These are phyloP conservation scores for Eupsilia transversa DNA, from an alignment of 2,888 invertebrate genomes.

Conservation along the genomic window DNA sequence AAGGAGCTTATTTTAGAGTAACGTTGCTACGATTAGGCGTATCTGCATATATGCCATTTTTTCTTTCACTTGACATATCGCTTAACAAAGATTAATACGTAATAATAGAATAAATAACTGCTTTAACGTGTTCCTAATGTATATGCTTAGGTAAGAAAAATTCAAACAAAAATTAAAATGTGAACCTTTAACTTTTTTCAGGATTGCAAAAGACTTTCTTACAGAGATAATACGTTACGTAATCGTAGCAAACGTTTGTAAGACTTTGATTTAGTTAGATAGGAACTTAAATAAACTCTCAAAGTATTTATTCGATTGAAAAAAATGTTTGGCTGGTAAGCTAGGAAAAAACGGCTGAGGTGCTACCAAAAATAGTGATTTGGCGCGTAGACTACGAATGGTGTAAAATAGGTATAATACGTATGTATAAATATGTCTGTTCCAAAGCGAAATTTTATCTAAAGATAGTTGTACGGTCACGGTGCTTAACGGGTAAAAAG, in stretches of 20 bases:
- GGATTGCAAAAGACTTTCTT: neutral
- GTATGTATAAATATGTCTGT: conserved; percentile 54
- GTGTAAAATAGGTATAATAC: conserved; percentile 55
- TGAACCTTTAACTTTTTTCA: neutral
- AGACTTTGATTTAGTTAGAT: conserved; percentile 59
- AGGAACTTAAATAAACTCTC: conserved; percentile 49
- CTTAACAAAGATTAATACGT: conserved; percentile 36
- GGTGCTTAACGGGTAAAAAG: conserved; percentile 80
- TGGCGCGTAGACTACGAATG: conserved; percentile 57
- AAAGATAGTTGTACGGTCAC: conserved; percentile 66
- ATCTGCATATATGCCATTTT: conserved; percentile 15
- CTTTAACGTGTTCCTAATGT: conserved; percentile 45
- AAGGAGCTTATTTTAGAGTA: conserved; percentile 62
- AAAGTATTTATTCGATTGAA: conserved; percentile 46
- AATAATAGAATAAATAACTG: conserved; percentile 20
- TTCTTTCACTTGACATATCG: conserved; percentile 9
- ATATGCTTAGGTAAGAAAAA: conserved; percentile 8
- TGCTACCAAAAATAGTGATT: conserved; percentile 67
- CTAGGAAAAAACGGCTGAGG: conserved; percentile 55
- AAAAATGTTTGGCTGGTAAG: conserved; percentile 42
- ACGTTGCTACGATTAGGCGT: conserved; percentile 55
- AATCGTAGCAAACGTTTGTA: conserved; percentile 58
- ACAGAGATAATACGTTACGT: conserved; percentile 29
- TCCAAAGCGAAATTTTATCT: conserved; percentile 64
- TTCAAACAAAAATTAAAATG: neutral